Percentiles rank a stretch among this genome's conserved stretches.
Conservation (phyloP, 2,888 invertebrate species). For the Xanthorhoe spadicearia region DNA sequence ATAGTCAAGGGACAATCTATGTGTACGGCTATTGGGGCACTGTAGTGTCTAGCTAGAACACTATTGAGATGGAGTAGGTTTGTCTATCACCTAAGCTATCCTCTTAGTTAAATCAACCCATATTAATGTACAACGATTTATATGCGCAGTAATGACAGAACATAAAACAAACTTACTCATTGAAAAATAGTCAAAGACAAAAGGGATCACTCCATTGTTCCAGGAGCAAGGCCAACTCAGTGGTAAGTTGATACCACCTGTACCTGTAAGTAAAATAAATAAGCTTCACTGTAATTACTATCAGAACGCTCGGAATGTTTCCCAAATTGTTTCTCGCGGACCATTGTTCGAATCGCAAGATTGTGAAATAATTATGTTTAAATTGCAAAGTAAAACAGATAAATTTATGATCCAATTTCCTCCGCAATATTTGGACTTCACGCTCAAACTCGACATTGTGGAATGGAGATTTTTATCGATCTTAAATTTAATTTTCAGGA, state of each 20-base stretch:
- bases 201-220: slow-evolving; percentile 62
- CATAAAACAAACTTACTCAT: slow-evolving; percentile 53
- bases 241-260: slow-evolving; percentile 48
- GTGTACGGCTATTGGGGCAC: too few relatives aligned
- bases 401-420: slow-evolving; percentile 63
- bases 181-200: slow-evolving; percentile 63
- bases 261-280: slow-evolving; percentile 49
- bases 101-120: too few relatives aligned
- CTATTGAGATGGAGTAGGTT: too few relatives aligned
- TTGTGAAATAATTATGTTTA: slow-evolving; percentile 55
- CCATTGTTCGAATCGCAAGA: slow-evolving; percentile 49
- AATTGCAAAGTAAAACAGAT: slow-evolving; percentile 57
- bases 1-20: too few relatives aligned
- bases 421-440: slow-evolving; percentile 37
- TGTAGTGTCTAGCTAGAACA: too few relatives aligned
- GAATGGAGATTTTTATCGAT: slow-evolving; percentile 52
- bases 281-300: slow-evolving; percentile 33
- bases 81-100: too few relatives aligned
- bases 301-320: slow-evolving; percentile 34
- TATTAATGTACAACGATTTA: too few relatives aligned
- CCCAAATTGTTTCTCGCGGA: slow-evolving; percentile 46
- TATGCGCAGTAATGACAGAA: neutral
- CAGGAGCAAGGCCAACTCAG: slow-evolving; percentile 63
- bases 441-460: slow-evolving; percentile 44
- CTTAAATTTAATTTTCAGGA: slow-evolving; percentile 52